A percentile compares a stretch with the other conserved stretches of the same genome.
phyloP scores from a whole-genome alignment of 2,888 invertebrate genomes.

The Pilophorus perplexus region DNA sequence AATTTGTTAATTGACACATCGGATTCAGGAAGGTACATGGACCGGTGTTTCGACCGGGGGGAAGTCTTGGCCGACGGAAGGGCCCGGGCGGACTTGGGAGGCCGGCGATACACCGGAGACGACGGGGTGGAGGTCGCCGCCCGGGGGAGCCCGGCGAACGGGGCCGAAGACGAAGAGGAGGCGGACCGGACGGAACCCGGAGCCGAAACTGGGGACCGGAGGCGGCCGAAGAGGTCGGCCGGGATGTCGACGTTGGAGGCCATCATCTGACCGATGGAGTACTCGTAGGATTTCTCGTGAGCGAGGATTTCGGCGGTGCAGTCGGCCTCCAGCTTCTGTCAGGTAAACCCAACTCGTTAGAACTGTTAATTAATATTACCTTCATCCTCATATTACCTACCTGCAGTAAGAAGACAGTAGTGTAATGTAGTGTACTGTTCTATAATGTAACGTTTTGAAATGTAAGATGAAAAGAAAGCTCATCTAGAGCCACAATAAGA shows the following conservation, averaged over 20 bases:
- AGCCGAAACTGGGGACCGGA: constrained; percentile 4
- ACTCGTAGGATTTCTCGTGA: constrained; percentile 43
- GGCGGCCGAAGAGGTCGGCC: constrained; percentile 4
- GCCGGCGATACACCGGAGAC: constrained; percentile 11
- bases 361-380: too few species aligned
- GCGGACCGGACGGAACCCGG: constrained; percentile 1
- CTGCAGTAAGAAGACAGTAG: too few species aligned
- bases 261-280: constrained; percentile 37
- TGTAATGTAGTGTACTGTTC: too few species aligned
- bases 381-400: too few species aligned
- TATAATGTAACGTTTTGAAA: too few species aligned
- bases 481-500: too few species aligned
- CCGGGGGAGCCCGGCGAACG: background rate
- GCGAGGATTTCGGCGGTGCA: constrained; percentile 47
- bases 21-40: constrained; percentile 22
- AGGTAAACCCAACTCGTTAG: too few species aligned
- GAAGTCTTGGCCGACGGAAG: too few species aligned
- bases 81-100: background rate
- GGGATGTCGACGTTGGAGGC: background rate
- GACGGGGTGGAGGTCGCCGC: background rate
- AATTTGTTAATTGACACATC: constrained; percentile 31
- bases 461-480: too few species aligned
- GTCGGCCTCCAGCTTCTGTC: constrained; percentile 47
- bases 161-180: background rate
- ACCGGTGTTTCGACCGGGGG: constrained; percentile 12